Evolutionary conservation across 2,888 invertebrate genomes (phyloP).

Genomic region (Orthosia cruda): DNA sequence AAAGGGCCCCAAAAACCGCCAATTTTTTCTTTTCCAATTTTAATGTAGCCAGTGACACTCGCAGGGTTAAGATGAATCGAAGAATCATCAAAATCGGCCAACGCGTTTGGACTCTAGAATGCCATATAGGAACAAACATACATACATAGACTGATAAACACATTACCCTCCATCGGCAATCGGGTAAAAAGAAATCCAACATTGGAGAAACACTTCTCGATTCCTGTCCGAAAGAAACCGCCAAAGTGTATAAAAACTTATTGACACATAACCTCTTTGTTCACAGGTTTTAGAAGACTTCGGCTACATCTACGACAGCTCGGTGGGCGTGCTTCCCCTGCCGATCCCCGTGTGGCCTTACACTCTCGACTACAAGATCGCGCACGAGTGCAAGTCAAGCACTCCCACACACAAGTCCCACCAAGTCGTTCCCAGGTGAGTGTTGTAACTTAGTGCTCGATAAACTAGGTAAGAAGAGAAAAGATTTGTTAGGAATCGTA

Average conservation of each 20-base stretch:
- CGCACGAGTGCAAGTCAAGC: slow-evolving; percentile 98
- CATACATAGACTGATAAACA: too few species aligned
- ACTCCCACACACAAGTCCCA: too few species aligned
- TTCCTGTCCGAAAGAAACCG: not conserved
- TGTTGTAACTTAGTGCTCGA: slow-evolving; percentile 52
- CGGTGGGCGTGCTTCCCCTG: slow-evolving; percentile 96
- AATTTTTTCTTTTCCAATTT: too few species aligned
- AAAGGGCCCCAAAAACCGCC: too few species aligned
- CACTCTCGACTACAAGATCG: slow-evolving; percentile 98
- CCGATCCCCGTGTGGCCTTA: slow-evolving; percentile 98
- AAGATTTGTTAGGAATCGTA: slow-evolving; percentile 49
- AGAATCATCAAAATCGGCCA: too few species aligned
- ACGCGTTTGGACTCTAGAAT: too few species aligned
- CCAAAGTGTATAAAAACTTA: not conserved
- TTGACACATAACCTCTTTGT: slow-evolving; percentile 23
- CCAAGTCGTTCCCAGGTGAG: slow-evolving; percentile 96
- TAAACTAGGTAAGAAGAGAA: slow-evolving; percentile 53
- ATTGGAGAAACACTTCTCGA: too few species aligned
- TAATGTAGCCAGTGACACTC: too few species aligned
- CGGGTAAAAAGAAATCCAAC: not conserved
- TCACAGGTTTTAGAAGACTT: slow-evolving; percentile 97
- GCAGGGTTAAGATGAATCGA: too few species aligned
- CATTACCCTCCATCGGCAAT: too few species aligned
- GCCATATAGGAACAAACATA: too few species aligned
- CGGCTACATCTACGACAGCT: slow-evolving; percentile 98